Conservation (phyloP, 1,140 invertebrate genomes). For the Eufriesea mexicana region DNA sequence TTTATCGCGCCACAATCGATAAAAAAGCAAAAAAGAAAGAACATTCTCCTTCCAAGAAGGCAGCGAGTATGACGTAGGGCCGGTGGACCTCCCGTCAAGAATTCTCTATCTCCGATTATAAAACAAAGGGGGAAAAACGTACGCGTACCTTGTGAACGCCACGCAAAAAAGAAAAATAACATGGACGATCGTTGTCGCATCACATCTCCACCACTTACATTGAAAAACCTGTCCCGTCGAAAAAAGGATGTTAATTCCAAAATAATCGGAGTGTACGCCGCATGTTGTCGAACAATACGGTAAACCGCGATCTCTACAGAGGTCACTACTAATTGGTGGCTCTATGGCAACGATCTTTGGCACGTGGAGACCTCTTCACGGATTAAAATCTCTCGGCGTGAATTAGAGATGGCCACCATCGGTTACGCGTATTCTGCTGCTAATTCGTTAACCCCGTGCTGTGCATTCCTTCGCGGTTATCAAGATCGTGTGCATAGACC, state of each 20-base stretch:
- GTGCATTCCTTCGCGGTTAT: slow-evolving; percentile 20
- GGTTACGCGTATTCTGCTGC: not conserved
- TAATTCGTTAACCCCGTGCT: slow-evolving; percentile 21
- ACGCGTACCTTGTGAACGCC: not conserved
- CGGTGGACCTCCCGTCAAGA: slow-evolving; percentile 65
- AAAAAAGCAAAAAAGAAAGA: slow-evolving; percentile 42
- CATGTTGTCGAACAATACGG: not conserved
- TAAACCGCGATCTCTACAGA: not conserved
- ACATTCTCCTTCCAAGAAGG: slow-evolving; percentile 61
- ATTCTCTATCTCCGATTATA: slow-evolving; percentile 54
- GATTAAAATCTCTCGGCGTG: slow-evolving; percentile 3
- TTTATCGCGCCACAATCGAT: slow-evolving; percentile 61
- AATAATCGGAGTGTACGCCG: not conserved
- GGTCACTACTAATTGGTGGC: not conserved
- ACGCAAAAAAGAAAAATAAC: slow-evolving; percentile 6
- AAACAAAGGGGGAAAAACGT: slow-evolving; percentile 38
- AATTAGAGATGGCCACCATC: slow-evolving; percentile 1
- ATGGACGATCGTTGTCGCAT: slow-evolving; percentile 34
- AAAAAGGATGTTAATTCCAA: slow-evolving; percentile 20
- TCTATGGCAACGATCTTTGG: not conserved
- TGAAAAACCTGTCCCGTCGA: slow-evolving; percentile 29
- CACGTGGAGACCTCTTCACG: not conserved
- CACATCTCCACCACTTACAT: slow-evolving; percentile 7
- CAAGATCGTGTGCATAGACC: slow-evolving; percentile 23
- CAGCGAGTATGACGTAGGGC: slow-evolving; percentile 54